Evolutionary conservation across 2,888 invertebrate genomes (phyloP).

Genomic region (Tipula unca): DNA sequence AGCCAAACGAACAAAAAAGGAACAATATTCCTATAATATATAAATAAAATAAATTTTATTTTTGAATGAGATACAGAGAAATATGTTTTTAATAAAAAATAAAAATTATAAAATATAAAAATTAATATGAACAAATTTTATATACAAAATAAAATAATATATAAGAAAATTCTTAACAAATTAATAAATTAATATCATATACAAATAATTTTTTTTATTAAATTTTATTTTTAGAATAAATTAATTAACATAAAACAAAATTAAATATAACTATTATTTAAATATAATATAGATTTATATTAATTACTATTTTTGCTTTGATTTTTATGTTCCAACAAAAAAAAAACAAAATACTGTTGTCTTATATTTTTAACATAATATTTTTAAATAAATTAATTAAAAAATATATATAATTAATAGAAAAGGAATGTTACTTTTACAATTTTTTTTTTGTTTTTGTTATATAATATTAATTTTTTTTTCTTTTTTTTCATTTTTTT

Average conservation of each 20-base stretch:
- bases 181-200: background rate
- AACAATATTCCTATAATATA: background rate
- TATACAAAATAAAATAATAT: slow-evolving; percentile 4
- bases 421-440: background rate
- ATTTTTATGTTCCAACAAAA: background rate
- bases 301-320: background rate
- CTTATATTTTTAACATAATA: background rate
- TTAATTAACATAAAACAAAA: background rate
- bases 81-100: background rate
- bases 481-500: background rate
- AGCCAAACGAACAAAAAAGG: background rate
- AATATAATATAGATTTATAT: background rate
- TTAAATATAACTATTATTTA: background rate
- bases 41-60: background rate
- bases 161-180: background rate
- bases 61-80: background rate
- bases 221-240: background rate
- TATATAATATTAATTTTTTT: background rate
- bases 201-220: background rate
- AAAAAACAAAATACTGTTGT: background rate
- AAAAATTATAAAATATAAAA: background rate
- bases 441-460: background rate
- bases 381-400: background rate
- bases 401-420: background rate
- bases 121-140: background rate